A percentile compares a stretch with the other conserved stretches of the same genome.
Conservation (phyloP, 2,113 vertebrate species). For the Nansenia antarctica region DNA sequence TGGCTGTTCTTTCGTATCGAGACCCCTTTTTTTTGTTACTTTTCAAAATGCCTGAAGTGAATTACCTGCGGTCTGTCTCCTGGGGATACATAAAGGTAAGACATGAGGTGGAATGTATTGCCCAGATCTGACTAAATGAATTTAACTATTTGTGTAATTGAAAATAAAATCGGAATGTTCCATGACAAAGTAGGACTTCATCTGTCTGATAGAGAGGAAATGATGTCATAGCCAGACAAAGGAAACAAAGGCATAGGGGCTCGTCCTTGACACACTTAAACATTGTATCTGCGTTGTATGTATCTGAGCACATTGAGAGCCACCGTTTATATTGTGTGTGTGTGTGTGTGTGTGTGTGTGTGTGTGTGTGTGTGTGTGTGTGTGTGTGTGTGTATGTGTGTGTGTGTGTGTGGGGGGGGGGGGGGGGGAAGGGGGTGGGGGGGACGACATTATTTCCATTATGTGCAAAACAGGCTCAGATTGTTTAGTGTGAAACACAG, state of each 20-base stretch:
- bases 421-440: no score
- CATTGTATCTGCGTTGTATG: background rate
- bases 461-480: background rate
- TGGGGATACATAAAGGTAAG: conserved; percentile 99
- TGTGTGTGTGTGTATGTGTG: no score
- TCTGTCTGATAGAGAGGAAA: background rate
- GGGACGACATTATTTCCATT: no score
- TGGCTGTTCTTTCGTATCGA: conserved; percentile 30
- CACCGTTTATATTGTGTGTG: no score
- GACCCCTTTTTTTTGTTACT: conserved; percentile 39
- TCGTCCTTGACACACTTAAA: conserved; percentile 1
- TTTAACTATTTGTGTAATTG: no score
- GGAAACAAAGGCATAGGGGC: background rate
- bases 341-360: no score
- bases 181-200: background rate
- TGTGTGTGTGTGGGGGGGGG: no score
- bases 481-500: background rate
- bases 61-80: conserved; percentile 95
- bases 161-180: no score
- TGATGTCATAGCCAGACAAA: background rate
- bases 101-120: background rate
- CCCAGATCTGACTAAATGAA: background rate
- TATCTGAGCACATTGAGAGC: background rate
- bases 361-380: no score
- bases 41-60: conserved; percentile 94